These are phyloP conservation scores for Sarcophaga bullata DNA, from an alignment of 1,140 invertebrate genomes.

Conservation along the genomic window DNA sequence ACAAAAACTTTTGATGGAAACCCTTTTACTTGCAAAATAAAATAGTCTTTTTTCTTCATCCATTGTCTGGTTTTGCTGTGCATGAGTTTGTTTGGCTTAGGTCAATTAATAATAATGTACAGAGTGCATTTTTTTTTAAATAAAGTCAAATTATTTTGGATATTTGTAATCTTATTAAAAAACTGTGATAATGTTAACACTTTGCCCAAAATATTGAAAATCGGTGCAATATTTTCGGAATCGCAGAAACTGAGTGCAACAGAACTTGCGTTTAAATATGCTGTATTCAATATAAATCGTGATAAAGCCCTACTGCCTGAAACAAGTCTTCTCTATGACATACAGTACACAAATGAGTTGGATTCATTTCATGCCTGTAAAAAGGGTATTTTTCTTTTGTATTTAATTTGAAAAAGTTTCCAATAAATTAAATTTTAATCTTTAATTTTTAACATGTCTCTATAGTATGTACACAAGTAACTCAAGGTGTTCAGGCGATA, in stretches of 20 bases:
- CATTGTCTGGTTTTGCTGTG: no score
- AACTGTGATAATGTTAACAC: no score
- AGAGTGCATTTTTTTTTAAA: no score
- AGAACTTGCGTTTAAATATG: constrained; percentile 91
- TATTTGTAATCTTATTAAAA: no score
- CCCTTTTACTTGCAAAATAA: no score
- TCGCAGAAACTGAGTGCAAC: constrained; percentile 73
- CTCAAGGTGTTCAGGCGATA: constrained; percentile 84
- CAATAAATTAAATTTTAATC: constrained; percentile 34
- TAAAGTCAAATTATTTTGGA: no score
- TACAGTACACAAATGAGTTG: constrained; percentile 83
- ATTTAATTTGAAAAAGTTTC: not conserved
- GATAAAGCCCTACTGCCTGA: constrained; percentile 83
- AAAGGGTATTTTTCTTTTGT: constrained; percentile 73
- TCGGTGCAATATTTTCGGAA: constrained; percentile 34
- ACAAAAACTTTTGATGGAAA: no score
- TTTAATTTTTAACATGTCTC: constrained; percentile 36
- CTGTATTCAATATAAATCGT: constrained; percentile 89
- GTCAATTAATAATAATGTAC: no score
- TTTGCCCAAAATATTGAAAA: no score
- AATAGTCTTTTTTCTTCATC: no score
- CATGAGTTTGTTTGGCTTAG: no score
- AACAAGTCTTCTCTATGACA: constrained; percentile 85
- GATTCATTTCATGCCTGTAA: constrained; percentile 89
- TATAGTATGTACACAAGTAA: constrained; percentile 85